Evolutionary conservation across 2,113 vertebrate species (phyloP).

Genomic region (Pelusios castaneus): DNA sequence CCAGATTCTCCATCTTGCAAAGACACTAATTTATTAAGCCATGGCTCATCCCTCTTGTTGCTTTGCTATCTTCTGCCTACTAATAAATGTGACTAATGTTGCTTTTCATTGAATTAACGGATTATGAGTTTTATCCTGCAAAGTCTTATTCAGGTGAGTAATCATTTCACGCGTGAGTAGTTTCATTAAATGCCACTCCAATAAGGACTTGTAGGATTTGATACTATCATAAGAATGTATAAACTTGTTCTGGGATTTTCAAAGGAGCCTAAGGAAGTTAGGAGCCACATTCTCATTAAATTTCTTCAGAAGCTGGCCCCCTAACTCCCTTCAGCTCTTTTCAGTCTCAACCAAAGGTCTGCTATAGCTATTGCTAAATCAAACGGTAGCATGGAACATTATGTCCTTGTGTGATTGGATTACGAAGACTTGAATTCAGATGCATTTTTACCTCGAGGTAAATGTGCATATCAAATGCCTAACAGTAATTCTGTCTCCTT

Average conservation of each 20-base stretch:
- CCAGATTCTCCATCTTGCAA: no score
- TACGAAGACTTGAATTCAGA: neutral
- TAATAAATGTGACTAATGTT: neutral
- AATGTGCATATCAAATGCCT: slow-evolving; percentile 9
- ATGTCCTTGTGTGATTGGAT: neutral
- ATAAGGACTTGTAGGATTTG: neutral
- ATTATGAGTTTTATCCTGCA: neutral
- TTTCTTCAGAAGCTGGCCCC: neutral
- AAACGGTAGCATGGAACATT: neutral
- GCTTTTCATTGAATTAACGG: neutral
- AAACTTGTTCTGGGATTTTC: neutral
- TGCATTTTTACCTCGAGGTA: slow-evolving; percentile 4
- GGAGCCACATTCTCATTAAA: neutral
- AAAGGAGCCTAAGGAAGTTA: neutral
- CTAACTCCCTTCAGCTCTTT: neutral
- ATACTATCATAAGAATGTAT: neutral
- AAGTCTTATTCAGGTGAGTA: no score
- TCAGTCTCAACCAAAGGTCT: neutral
- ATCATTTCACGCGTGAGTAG: no score
- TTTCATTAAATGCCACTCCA: neutral
- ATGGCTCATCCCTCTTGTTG: no score
- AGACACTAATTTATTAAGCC: no score
- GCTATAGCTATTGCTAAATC: neutral
- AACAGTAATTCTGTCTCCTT: neutral
- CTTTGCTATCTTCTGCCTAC: neutral